Evolutionary conservation across 2,888 invertebrate genomes (phyloP).

Genomic region (Perizoma flavofasciatum): DNA sequence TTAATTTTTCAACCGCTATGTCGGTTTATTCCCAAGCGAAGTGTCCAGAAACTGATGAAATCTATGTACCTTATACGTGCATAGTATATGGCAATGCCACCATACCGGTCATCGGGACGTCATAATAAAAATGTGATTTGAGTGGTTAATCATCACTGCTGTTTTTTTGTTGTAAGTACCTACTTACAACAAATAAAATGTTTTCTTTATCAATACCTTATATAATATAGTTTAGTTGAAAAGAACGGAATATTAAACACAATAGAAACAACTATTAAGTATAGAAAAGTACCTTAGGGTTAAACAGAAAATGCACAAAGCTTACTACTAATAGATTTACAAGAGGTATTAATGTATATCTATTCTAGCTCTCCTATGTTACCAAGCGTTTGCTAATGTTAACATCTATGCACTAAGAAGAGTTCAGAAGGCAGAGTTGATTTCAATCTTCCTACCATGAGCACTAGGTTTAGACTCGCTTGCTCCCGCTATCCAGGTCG

Average conservation of each 20-base stretch:
- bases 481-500: slow-evolving; percentile 77
- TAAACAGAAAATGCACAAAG: slow-evolving; percentile 21
- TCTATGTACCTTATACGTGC: too few species aligned
- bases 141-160: too few species aligned
- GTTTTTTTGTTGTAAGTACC: too few species aligned
- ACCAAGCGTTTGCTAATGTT: slow-evolving; percentile 27
- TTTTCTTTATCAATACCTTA: neutral
- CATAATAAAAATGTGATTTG: too few species aligned
- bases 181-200: too few species aligned
- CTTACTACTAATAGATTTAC: slow-evolving; percentile 19
- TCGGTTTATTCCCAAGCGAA: too few species aligned
- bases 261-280: slow-evolving; percentile 15
- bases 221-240: neutral
- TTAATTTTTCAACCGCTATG: too few species aligned
- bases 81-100: too few species aligned
- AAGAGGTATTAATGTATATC: slow-evolving; percentile 12
- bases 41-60: too few species aligned
- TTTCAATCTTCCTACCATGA: slow-evolving; percentile 80
- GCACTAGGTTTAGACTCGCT: slow-evolving; percentile 72
- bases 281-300: slow-evolving; percentile 1
- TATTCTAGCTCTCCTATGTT: slow-evolving; percentile 27
- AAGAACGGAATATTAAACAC: slow-evolving; percentile 20
- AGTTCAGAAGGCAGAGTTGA: slow-evolving; percentile 53
- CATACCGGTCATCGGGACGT: too few species aligned
- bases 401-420: slow-evolving; percentile 44